Percentiles rank a stretch among this genome's conserved stretches.
These are phyloP conservation scores for Cyclopterus lumpus DNA, from an alignment of 2,797 vertebrate species.

Conservation along the genomic window DNA sequence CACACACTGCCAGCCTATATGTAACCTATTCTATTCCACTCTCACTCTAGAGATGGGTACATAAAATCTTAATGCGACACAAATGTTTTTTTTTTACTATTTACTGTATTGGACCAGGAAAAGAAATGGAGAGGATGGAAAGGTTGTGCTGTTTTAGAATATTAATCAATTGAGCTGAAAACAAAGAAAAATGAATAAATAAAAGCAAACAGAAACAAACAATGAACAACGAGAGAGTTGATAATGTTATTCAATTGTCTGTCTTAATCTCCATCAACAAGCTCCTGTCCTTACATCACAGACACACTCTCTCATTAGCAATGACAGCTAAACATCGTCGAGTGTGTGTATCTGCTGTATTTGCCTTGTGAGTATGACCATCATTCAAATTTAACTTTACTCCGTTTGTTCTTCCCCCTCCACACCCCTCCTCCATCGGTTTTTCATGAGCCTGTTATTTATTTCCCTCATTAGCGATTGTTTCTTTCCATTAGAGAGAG, in stretches of 20 bases:
- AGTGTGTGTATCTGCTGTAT: slow-evolving; percentile 44
- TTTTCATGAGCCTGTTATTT: slow-evolving; percentile 69
- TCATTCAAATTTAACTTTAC: slow-evolving; percentile 70
- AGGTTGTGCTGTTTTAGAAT: slow-evolving; percentile 40
- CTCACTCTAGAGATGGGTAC: neutral
- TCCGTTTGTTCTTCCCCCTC: slow-evolving; percentile 57
- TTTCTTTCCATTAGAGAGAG: slow-evolving; percentile 75
- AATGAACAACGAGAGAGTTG: slow-evolving; percentile 54
- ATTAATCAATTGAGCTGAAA: slow-evolving; percentile 52
- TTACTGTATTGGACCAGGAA: slow-evolving; percentile 1
- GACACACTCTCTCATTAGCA: slow-evolving; percentile 72
- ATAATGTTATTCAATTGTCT: slow-evolving; percentile 77
- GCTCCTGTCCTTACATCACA: slow-evolving; percentile 76
- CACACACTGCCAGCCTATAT: neutral
- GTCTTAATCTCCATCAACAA: slow-evolving; percentile 72
- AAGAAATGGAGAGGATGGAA: slow-evolving; percentile 3
- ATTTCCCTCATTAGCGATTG: slow-evolving; percentile 73
- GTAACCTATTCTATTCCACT: neutral
- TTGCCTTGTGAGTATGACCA: slow-evolving; percentile 48
- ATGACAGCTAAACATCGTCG: slow-evolving; percentile 72
- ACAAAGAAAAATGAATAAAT: slow-evolving; percentile 19
- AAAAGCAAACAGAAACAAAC: slow-evolving; percentile 53
- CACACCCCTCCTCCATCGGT: slow-evolving; percentile 20
- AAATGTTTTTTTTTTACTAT: slow-evolving; percentile 26
- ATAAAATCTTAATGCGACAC: slow-evolving; percentile 32